A percentile compares a stretch with the other conserved stretches of the same genome.
These are phyloP conservation scores for Trogon melanurus DNA, from an alignment of 2,113 vertebrate species.

Conservation along the genomic window DNA sequence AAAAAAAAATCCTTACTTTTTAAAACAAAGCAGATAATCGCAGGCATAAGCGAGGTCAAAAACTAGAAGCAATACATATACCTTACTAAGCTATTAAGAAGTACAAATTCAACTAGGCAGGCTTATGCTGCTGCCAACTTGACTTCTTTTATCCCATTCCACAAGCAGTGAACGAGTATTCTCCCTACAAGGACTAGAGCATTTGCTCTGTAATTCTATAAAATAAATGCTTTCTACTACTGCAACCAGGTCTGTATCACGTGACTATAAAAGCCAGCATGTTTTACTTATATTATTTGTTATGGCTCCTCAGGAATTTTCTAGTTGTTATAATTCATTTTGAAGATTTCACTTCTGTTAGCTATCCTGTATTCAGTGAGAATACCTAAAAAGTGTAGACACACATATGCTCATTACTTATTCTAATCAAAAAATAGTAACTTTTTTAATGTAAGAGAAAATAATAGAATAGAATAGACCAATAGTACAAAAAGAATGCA, in stretches of 20 bases:
- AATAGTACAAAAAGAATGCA: not conserved
- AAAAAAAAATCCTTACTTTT: not conserved
- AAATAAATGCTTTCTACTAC: not conserved
- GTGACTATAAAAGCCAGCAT: not conserved
- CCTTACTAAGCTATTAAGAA: not conserved
- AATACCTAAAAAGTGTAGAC: not conserved
- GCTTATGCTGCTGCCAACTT: not conserved
- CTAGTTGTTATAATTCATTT: not conserved
- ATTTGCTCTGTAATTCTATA: not conserved
- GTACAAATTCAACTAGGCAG: not conserved
- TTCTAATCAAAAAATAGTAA: not conserved
- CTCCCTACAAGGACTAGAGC: not conserved
- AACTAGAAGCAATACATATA: not conserved
- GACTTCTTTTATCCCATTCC: not conserved
- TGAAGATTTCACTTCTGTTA: not conserved
- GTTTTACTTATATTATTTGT: not conserved
- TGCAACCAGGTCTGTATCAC: not conserved
- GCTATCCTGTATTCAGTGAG: not conserved
- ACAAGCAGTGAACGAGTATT: not conserved
- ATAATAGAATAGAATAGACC: not conserved
- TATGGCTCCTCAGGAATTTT: not conserved
- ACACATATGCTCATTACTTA: not conserved
- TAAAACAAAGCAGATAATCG: not conserved
- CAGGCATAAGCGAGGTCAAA: not conserved
- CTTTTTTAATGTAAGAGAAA: not conserved